Percentiles rank a stretch among this genome's conserved stretches.
Conservation (phyloP, 2,797 vertebrate species). For the Labeo calbasu region DNA sequence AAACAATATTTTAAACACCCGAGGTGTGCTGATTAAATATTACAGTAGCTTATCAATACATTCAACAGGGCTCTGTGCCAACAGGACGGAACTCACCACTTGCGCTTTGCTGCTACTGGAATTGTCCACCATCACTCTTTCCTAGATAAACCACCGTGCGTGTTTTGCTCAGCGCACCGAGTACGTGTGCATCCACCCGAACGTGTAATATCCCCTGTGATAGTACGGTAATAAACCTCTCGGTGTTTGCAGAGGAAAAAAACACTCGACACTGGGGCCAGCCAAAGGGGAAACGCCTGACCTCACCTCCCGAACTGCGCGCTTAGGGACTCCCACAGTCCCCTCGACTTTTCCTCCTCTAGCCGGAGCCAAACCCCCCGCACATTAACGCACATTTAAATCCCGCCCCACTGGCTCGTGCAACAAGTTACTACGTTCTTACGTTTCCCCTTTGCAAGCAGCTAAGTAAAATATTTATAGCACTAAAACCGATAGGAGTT, state of each 20-base stretch:
- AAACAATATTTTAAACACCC: neutral
- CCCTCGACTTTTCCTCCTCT: slow-evolving; percentile 56
- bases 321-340: slow-evolving; percentile 74
- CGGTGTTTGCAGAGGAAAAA: slow-evolving; percentile 31
- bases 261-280: slow-evolving; percentile 55
- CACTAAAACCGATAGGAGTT: slow-evolving; percentile 43
- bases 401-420: slow-evolving; percentile 58
- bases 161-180: slow-evolving; percentile 37
- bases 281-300: slow-evolving; percentile 67
- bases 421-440: slow-evolving; percentile 60
- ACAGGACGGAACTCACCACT: slow-evolving; percentile 79
- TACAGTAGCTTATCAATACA: slow-evolving; percentile 39
- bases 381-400: slow-evolving; percentile 46
- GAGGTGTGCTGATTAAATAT: neutral
- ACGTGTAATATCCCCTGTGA: slow-evolving; percentile 51
- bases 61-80: slow-evolving; percentile 48
- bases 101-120: slow-evolving; percentile 76
- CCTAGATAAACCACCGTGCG: slow-evolving; percentile 63
- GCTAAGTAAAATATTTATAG: slow-evolving; percentile 58
- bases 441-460: slow-evolving; percentile 24
- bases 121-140: slow-evolving; percentile 78
- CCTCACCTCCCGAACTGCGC: slow-evolving; percentile 76
- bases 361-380: slow-evolving; percentile 55
- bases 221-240: slow-evolving; percentile 41
- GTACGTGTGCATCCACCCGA: slow-evolving; percentile 57